phyloP scores from a whole-genome alignment of 2,797 vertebrate genomes.

The Cynodonichthys magdalenae region DNA sequence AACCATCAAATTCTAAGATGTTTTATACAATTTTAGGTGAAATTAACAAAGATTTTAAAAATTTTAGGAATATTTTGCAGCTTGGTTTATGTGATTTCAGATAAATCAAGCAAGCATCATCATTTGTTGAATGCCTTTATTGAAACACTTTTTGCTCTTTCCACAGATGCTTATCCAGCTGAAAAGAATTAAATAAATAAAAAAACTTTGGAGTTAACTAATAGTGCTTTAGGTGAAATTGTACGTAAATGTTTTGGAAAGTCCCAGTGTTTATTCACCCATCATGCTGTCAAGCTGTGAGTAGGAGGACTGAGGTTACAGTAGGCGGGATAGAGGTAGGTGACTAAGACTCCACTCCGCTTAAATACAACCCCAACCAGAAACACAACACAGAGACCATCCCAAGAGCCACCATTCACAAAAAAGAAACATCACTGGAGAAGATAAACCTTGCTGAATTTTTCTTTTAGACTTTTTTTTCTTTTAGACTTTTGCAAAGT shows the following conservation, averaged over 20 bases:
- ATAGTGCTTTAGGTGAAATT: slow-evolving; percentile 50
- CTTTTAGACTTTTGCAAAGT: slow-evolving; percentile 18
- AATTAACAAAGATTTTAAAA: background rate
- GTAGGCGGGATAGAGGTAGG: slow-evolving; percentile 58
- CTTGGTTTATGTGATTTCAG: slow-evolving; percentile 5
- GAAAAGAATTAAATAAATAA: slow-evolving; percentile 19
- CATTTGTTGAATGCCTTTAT: slow-evolving; percentile 25
- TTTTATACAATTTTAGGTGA: too few relatives aligned
- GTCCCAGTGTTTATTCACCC: slow-evolving; percentile 54
- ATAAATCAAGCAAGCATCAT: background rate
- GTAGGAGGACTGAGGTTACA: slow-evolving; percentile 72
- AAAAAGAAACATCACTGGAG: slow-evolving; percentile 45
- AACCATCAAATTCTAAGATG: too few relatives aligned
- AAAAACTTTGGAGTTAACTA: slow-evolving; percentile 26
- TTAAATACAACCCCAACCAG: slow-evolving; percentile 74
- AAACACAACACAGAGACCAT: slow-evolving; percentile 45
- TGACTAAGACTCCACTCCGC: slow-evolving; percentile 74
- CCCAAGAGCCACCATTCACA: slow-evolving; percentile 51
- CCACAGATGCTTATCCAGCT: background rate
- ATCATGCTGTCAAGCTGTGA: slow-evolving; percentile 34
- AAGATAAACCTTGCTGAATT: slow-evolving; percentile 22
- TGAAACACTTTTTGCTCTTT: background rate
- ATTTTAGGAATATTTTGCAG: slow-evolving; percentile 4
- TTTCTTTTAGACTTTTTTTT: slow-evolving; percentile 9
- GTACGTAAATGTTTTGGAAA: slow-evolving; percentile 76